Evolutionary conservation across 1,140 invertebrate genomes (phyloP).

Genomic region (Drosophila sproati): DNA sequence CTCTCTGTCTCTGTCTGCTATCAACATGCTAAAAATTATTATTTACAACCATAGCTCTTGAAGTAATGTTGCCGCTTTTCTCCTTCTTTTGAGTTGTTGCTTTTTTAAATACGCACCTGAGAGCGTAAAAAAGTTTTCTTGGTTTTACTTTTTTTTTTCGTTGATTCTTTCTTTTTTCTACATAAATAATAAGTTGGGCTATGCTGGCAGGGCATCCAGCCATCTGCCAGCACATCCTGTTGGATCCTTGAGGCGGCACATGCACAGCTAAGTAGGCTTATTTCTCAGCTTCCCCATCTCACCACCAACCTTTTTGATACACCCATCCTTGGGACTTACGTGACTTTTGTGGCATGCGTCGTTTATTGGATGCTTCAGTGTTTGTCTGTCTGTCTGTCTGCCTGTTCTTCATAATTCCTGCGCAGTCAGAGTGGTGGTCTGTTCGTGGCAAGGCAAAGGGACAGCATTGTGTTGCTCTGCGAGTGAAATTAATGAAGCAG

Average conservation of each 20-base stretch:
- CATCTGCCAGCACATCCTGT: slow-evolving; percentile 53
- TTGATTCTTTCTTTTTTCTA: slow-evolving; percentile 18
- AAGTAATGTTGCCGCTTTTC: slow-evolving; percentile 21
- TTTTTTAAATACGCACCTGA: slow-evolving; percentile 67
- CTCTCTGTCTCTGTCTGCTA: background rate
- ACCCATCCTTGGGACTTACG: slow-evolving; percentile 46
- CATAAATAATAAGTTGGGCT: slow-evolving; percentile 70
- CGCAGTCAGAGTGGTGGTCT: slow-evolving; percentile 5
- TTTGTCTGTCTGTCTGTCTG: slow-evolving; percentile 12
- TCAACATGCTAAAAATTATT: slow-evolving; percentile 31
- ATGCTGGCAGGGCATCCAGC: slow-evolving; percentile 22
- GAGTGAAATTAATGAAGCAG: slow-evolving; percentile 81
- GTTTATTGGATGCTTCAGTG: slow-evolving; percentile 48
- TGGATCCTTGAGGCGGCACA: slow-evolving; percentile 59
- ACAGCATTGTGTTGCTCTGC: slow-evolving; percentile 27
- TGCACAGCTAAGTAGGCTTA: slow-evolving; percentile 64
- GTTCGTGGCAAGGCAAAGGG: background rate
- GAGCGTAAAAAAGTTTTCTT: slow-evolving; percentile 33
- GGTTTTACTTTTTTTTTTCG: background rate
- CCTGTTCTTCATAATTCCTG: slow-evolving; percentile 49
- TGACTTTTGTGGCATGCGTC: slow-evolving; percentile 74
- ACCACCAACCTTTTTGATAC: background rate
- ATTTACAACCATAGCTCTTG: slow-evolving; percentile 28
- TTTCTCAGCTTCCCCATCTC: slow-evolving; percentile 31
- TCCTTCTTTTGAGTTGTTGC: slow-evolving; percentile 24